phyloP scores from a whole-genome alignment of 2,113 vertebrate species.

The Eurypyga helias region DNA sequence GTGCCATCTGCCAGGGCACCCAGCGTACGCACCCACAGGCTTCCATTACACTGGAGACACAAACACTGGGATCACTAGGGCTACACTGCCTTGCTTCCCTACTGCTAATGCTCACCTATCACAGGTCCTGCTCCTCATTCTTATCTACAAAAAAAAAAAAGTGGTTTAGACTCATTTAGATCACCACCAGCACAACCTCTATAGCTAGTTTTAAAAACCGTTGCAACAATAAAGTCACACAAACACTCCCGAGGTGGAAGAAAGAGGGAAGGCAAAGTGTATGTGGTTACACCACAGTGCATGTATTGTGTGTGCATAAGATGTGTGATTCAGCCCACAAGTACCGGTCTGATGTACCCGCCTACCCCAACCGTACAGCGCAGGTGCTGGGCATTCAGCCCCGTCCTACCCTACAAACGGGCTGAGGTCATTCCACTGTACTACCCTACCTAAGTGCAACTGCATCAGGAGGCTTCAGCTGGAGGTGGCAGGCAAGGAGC shows the following conservation, averaged over 20 bases:
- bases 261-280: background rate
- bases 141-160: background rate
- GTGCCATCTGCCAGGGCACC: background rate
- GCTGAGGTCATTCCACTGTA: too few species aligned
- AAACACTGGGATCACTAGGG: background rate
- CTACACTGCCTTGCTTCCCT: background rate
- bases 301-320: too few species aligned
- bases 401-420: background rate
- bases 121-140: background rate
- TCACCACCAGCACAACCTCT: background rate
- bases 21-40: background rate
- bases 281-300: background rate
- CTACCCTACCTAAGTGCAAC: background rate
- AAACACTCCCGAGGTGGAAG: background rate
- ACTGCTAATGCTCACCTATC: background rate
- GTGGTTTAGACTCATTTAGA: background rate
- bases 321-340: background rate
- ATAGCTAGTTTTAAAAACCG: background rate
- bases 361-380: rapidly evolving
- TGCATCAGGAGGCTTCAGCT: background rate
- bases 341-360: background rate
- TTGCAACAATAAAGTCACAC: background rate
- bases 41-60: background rate
- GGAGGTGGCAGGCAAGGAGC: background rate
- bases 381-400: background rate